Evolutionary conservation across 37 sponge, comb jelly and placozoan species (phyloP).

Genomic region (Chondrilla cf. caribensis): DNA sequence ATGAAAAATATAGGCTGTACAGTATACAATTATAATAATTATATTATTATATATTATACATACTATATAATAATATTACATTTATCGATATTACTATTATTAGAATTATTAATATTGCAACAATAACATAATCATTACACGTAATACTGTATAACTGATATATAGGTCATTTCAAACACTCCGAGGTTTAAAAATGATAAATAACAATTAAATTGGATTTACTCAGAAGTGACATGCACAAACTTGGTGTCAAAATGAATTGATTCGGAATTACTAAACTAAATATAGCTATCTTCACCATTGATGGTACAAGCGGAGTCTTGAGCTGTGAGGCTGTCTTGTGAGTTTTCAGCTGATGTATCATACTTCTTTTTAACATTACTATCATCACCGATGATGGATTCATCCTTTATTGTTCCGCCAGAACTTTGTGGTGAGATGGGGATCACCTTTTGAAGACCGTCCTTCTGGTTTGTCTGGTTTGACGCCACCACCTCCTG

Average conservation of each 20-base stretch:
- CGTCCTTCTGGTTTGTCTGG: neutral
- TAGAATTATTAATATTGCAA: no score
- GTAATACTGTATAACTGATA: neutral
- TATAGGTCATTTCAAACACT: neutral
- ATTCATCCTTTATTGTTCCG: constrained; percentile 5
- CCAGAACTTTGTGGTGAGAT: constrained; percentile 19
- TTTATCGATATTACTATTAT: no score
- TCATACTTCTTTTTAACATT: neutral
- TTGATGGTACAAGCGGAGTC: neutral
- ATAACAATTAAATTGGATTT: neutral
- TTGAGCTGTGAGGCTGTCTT: neutral
- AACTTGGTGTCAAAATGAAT: no score
- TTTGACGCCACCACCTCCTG: neutral
- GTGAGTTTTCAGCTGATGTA: neutral
- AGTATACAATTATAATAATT: no score
- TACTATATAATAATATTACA: no score
- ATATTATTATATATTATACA: no score
- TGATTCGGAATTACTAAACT: no score
- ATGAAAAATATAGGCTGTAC: no score
- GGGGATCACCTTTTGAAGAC: neutral
- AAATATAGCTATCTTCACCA: neutral
- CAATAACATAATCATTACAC: no score
- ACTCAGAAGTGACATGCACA: neutral
- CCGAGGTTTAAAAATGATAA: neutral
- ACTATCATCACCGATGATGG: neutral